Conservation (phyloP, 2,797 vertebrate species). For the Kryptopterus vitreolus region DNA sequence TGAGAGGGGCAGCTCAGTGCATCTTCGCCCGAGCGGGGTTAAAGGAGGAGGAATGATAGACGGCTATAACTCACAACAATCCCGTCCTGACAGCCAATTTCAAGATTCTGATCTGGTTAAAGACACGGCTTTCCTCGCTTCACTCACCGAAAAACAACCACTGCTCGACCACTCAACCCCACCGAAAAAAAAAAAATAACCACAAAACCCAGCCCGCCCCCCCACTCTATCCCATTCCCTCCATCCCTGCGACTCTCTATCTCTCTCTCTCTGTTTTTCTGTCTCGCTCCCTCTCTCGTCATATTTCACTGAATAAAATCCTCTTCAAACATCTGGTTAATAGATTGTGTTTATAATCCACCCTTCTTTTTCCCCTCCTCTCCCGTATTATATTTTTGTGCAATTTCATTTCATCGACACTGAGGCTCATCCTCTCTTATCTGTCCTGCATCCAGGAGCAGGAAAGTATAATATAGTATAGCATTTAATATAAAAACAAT, state of each 20-base stretch:
- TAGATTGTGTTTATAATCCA: constrained; percentile 96
- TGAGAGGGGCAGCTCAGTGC: constrained; percentile 73
- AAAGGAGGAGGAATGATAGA: constrained; percentile 86
- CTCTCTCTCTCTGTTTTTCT: constrained; percentile 43
- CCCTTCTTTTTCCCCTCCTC: constrained; percentile 69
- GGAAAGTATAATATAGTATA: too few relatives aligned
- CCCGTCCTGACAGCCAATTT: constrained; percentile 99
- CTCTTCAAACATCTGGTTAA: constrained; percentile 88
- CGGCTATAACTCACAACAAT: constrained; percentile 97
- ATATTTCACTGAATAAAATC: constrained; percentile 86
- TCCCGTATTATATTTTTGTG: constrained; percentile 67
- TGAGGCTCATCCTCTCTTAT: constrained; percentile 58
- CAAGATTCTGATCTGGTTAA: constrained; percentile 99
- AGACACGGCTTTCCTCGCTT: constrained; percentile 84
- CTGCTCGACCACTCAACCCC: too few relatives aligned
- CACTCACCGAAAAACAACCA: constrained; percentile 66
- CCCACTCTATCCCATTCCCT: constrained; percentile 21
- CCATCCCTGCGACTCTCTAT: background rate
- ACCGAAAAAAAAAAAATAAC: too few relatives aligned
- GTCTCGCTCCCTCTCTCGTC: constrained; percentile 75
- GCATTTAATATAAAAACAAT: too few relatives aligned
- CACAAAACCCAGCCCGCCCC: too few relatives aligned
- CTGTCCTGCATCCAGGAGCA: constrained; percentile 40
- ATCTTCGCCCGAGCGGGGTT: constrained; percentile 64
- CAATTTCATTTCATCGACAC: constrained; percentile 70